phyloP scores from a whole-genome alignment of 2,113 vertebrate genomes.

The Suncus etruscus region DNA sequence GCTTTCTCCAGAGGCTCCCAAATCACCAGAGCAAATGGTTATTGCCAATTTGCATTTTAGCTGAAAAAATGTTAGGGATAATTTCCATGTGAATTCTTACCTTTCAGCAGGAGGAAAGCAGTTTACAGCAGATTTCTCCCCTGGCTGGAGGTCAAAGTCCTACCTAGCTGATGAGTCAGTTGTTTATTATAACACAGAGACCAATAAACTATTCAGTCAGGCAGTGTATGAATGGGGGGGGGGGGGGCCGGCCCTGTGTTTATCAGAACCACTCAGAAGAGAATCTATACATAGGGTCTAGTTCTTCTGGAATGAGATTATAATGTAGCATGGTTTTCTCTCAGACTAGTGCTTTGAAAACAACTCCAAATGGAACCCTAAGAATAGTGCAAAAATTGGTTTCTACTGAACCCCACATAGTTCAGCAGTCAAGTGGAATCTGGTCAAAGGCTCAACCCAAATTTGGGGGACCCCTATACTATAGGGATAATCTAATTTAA shows the following conservation, averaged over 20 bases:
- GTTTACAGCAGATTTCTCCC: not conserved
- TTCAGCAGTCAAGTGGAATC: too few species aligned
- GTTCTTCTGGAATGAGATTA: too few species aligned
- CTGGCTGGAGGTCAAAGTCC: not conserved
- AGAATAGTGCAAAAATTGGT: conserved; percentile 39
- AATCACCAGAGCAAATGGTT: conserved; percentile 43
- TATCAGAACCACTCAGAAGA: not conserved
- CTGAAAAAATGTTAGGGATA: not conserved
- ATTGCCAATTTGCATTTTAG: conserved; percentile 47
- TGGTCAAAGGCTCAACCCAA: too few species aligned
- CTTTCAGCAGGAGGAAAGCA: not conserved
- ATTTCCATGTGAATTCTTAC: conserved; percentile 46
- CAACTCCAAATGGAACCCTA: not conserved
- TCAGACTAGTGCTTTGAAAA: not conserved
- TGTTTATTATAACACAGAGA: not conserved
- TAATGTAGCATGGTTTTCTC: too few species aligned
- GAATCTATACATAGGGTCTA: not conserved
- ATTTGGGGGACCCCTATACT: too few species aligned
- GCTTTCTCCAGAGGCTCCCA: conserved; percentile 58
- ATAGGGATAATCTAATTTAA: too few species aligned
- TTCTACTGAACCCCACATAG: not conserved
- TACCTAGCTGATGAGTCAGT: accelerated
- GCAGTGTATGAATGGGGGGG: not conserved
- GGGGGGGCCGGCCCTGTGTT: not conserved
- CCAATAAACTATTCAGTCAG: not conserved